Conservation (phyloP, 2,888 invertebrate species). For the Hirtodrosophila alboralis region DNA sequence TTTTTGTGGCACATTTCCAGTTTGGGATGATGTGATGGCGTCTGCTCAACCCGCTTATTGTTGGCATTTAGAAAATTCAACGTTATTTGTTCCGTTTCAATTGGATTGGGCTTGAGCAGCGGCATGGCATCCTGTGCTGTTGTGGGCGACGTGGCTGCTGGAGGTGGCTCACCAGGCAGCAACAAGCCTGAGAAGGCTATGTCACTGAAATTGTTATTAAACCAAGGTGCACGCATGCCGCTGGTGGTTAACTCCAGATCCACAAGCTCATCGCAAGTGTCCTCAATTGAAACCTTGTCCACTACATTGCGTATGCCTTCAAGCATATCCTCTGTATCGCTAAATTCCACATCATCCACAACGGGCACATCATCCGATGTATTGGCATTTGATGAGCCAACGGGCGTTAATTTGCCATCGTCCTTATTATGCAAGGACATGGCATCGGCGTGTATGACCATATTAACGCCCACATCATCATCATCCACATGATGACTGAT, state of each 20-base stretch:
- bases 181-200: constrained; percentile 70
- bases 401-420: constrained; percentile 46
- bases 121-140: constrained; percentile 1
- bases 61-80: constrained; percentile 47
- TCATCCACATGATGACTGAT: constrained; percentile 58
- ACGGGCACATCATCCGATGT: constrained; percentile 42
- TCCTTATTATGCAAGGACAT: constrained; percentile 40
- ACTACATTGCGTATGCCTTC: constrained; percentile 93
- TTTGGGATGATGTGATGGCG: constrained; percentile 8
- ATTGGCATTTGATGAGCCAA: constrained; percentile 25
- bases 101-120: constrained; percentile 11
- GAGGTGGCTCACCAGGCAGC: constrained; percentile 64
- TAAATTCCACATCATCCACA: constrained; percentile 88
- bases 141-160: constrained; percentile 21
- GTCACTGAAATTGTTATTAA: constrained; percentile 73
- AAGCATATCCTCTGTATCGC: constrained; percentile 94
- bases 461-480: constrained; percentile 60
- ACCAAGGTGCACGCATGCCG: constrained; percentile 77
- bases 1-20: constrained; percentile 36
- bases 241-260: constrained; percentile 78
- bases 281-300: constrained; percentile 85
- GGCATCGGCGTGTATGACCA: constrained; percentile 61
- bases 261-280: constrained; percentile 83
- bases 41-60: constrained; percentile 13
- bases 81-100: constrained; percentile 40